Evolutionary conservation across 2,888 invertebrate genomes (phyloP).

Genomic region (Erannis defoliaria): DNA sequence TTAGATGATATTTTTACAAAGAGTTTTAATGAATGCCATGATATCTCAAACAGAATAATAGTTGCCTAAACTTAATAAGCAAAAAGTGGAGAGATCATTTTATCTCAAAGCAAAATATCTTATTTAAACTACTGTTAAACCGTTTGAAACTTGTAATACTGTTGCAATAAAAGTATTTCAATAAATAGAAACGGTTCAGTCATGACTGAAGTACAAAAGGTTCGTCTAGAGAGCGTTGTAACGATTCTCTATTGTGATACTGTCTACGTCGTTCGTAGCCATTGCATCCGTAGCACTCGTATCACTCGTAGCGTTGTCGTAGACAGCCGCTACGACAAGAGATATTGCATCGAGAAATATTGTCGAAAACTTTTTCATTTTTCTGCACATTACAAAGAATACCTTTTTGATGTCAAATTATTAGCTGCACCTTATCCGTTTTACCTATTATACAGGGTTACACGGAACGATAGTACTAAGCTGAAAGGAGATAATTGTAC

Average conservation of each 20-base stretch:
- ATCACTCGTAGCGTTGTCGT: slow-evolving; percentile 28
- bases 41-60: too few relatives aligned
- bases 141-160: neutral
- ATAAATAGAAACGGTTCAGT: slow-evolving; percentile 9
- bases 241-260: slow-evolving; percentile 43
- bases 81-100: neutral
- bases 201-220: slow-evolving; percentile 37
- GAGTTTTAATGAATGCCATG: too few relatives aligned
- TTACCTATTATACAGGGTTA: too few relatives aligned
- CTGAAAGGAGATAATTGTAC: too few relatives aligned
- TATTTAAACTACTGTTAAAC: neutral
- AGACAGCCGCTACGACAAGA: slow-evolving; percentile 22
- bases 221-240: slow-evolving; percentile 31
- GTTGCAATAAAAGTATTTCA: slow-evolving; percentile 3
- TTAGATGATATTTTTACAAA: too few relatives aligned
- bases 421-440: too few relatives aligned
- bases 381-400: neutral
- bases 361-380: slow-evolving; percentile 18
- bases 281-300: slow-evolving; percentile 21
- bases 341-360: slow-evolving; percentile 15
- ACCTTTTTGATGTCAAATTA: neutral
- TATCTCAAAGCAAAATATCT: neutral
- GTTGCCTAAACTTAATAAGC: too few relatives aligned
- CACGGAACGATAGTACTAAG: too few relatives aligned
- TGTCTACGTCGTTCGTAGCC: slow-evolving; percentile 44